These are phyloP conservation scores for Neolamprologus devosi DNA, from an alignment of 2,113 vertebrate species.

Conservation along the genomic window DNA sequence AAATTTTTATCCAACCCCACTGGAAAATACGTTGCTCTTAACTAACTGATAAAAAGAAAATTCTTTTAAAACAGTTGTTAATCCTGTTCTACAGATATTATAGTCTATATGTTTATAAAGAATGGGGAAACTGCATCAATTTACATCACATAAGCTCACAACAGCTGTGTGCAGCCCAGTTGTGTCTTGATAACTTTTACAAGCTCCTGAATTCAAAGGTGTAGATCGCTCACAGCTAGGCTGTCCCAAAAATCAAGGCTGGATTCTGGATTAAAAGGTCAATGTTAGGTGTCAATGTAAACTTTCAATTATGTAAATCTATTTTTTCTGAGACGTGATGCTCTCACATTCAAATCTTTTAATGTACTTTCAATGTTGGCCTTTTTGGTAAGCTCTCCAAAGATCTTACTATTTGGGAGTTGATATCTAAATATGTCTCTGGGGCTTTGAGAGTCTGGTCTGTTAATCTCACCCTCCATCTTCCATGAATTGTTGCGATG, in stretches of 20 bases:
- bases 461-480: neutral
- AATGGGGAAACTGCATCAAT: neutral
- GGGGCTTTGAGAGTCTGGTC: neutral
- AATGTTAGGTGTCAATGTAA: neutral
- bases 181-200: neutral
- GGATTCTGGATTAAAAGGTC: neutral
- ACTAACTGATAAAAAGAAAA: neutral
- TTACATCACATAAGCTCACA: neutral
- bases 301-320: neutral
- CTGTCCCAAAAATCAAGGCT: neutral
- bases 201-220: neutral
- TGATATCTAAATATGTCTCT: neutral
- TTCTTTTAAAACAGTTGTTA: neutral
- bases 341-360: neutral
- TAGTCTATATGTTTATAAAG: neutral
- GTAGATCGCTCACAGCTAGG: too few relatives aligned
- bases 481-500: neutral
- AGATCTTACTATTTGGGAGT: neutral
- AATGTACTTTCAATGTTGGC: neutral
- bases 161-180: neutral
- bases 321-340: neutral
- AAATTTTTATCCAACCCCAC: neutral
- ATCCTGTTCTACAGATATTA: neutral
- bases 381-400: neutral
- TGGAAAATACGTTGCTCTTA: neutral